Evolutionary conservation across 37 sponge, comb jelly and placozoan species (phyloP), one percentile per base, ranked within the genome.

Genomic region (Petrosia ficiformis): DNA sequence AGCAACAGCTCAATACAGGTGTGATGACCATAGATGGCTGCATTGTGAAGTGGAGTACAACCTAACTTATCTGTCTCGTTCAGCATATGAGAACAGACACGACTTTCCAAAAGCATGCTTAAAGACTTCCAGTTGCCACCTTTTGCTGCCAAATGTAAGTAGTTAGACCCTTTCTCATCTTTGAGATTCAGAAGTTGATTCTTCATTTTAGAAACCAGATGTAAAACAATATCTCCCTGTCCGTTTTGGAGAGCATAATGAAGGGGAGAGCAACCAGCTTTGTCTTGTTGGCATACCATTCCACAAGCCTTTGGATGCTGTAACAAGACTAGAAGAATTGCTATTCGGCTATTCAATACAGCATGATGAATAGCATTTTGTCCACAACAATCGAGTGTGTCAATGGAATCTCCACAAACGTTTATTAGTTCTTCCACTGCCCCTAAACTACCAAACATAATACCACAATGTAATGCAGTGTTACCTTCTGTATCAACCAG

Each of bases 401-500:
- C 71, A 38, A 65, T 59, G 41, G 30, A 37, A 22, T 79, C 21
- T 21, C 57, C 43, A 31, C 80, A 39, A 38, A 63, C 32, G 2
- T 36, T 57, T 11, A 92, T 52, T 1, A 96, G 68, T 30, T 34
- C 10, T 5, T 68, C 54, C 11, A 80, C 79, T 25, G 76, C 88
- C 25, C 28, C 25, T 29, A 63, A 35, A 52, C 71, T 83, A 3
- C 77, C 84, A 16, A 64, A 29, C 30, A 75, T 65, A 5, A 80
- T 81, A 25, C 94, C 93, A 21, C 44, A 24, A 61, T 90, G 97
- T n/a, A 96, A 60, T 4, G 97, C 88, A 30, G 94, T 96, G 76
- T 89, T 77, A 3, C 93, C 94, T 30, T 87, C 48, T 10, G 78
- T 73, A 40, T 93, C 87, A 39, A 39, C 61, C 34, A 79, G 79